Conservation (phyloP, 2,797 vertebrate species). For the Platyrinchus mystaceus region DNA sequence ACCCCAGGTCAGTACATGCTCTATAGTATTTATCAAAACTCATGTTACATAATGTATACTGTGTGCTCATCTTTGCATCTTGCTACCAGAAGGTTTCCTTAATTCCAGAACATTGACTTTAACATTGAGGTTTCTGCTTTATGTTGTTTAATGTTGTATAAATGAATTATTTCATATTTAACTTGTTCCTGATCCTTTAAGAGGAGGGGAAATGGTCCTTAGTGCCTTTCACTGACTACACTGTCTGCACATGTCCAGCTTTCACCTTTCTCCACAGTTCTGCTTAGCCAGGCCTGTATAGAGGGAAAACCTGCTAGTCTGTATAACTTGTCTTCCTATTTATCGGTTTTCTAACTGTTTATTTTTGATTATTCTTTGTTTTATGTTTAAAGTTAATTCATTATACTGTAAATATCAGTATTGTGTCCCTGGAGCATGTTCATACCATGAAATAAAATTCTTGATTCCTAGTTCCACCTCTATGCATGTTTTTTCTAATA, state of each 20-base stretch:
- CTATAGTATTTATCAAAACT: neutral
- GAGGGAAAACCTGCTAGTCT: neutral
- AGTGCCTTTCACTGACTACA: conserved; percentile 71
- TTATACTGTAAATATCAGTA: conserved; percentile 65
- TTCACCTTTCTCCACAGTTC: neutral
- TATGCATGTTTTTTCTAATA: neutral
- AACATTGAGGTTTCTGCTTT: neutral
- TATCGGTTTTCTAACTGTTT: conserved; percentile 44
- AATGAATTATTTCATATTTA: neutral
- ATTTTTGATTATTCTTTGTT: conserved; percentile 36
- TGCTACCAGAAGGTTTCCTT: neutral
- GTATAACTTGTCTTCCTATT: conserved; percentile 39
- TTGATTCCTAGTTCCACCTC: conserved; percentile 5
- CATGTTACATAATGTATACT: fast-evolving
- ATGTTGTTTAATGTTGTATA: neutral
- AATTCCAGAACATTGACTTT: neutral
- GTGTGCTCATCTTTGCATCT: neutral
- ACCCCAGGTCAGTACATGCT: neutral
- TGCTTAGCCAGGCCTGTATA: conserved; percentile 1
- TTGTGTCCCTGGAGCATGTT: conserved; percentile 68
- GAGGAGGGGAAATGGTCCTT: conserved; percentile 45
- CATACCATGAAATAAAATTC: conserved; percentile 73
- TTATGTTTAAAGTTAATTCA: conserved; percentile 46
- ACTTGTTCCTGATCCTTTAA: conserved; percentile 32
- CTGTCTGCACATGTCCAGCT: conserved; percentile 49